Evolutionary conservation across 2,888 invertebrate species (phyloP), one percentile per base, ranked within the genome.

Genomic region (Leptinotarsa haldemani): DNA sequence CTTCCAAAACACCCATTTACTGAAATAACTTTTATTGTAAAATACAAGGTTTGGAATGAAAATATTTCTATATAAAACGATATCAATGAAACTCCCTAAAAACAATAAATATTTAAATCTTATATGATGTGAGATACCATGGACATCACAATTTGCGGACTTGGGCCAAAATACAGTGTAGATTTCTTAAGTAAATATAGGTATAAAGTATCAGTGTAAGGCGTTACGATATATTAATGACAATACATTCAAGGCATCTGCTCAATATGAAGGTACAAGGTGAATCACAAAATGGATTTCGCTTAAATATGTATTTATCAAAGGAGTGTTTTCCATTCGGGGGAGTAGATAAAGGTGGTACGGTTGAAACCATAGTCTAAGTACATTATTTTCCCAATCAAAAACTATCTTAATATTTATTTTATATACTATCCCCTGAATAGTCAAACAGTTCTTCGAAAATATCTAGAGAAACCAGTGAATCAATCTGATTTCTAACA

Each of bases 221-320:
- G 61, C 61, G 3, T 61, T 30, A n/a, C 30, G 18, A 61, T 30
- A 56, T 52, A 12, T 20, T 25, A 13, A 56, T 56, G 30, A 40
- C n/a, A 61, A 61, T 61, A 30, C 61, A 61, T 30, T n/a, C 15
- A 61, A 61, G 61, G 61, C 61, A 9, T 61, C 16, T 61, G 9
- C 61, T n/a, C 13, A 20, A 61, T 4, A 40, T 61, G 61, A 30
- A 40, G 61, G 61, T 61, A 61, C 40, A n/a, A 30, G 61, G 61
- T 61, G 61, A 61, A 61, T 61, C 61, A 61, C 61, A 61, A 61
- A 61, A 61, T 16, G n/a, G n/a, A 61, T 40, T 40, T n/a, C 30
- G 40, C 61, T 18, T n/a, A 16, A 61, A 16, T 61, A 9, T n/a
- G 12, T 61, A 25, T 30, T 40, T 3, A 9, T 9, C 16, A 18